These are phyloP conservation scores for Sthenelais limicola DNA, from an alignment of 2,888 invertebrate species.

Conservation along the genomic window DNA sequence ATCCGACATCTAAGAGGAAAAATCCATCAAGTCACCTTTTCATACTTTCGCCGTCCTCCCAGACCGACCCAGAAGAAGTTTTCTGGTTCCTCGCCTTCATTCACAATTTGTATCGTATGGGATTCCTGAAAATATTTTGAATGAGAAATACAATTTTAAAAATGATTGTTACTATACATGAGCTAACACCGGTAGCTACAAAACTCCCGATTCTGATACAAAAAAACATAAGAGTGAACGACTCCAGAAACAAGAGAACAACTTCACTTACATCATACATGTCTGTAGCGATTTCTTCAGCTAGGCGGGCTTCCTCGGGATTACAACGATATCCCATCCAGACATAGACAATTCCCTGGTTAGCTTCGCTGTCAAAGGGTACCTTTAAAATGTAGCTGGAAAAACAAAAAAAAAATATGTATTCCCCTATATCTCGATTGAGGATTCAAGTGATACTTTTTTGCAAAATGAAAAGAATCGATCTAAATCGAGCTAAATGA, in stretches of 20 bases:
- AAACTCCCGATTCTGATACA: not conserved
- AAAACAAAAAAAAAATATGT: no score
- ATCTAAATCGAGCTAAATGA: not conserved
- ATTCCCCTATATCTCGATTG: no score
- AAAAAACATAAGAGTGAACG: not conserved
- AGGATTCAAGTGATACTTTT: no score
- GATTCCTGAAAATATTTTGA: constrained; percentile 62
- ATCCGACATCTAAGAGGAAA: not conserved
- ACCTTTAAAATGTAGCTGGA: constrained; percentile 88
- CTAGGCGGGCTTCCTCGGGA: constrained; percentile 87
- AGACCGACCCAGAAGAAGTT: constrained; percentile 99
- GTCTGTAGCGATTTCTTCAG: constrained; percentile 89
- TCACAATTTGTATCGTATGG: constrained; percentile 75
- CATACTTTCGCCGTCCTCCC: constrained; percentile 91
- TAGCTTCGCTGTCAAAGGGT: constrained; percentile 89
- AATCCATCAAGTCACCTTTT: constrained; percentile 73
- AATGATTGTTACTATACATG: not conserved
- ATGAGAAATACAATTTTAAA: not conserved
- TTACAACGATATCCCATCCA: constrained; percentile 93
- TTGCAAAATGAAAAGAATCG: not conserved
- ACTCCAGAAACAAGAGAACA: not conserved
- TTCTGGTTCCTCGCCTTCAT: constrained; percentile 96
- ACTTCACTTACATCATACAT: constrained; percentile 77
- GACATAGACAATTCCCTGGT: constrained; percentile 92
- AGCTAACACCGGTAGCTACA: not conserved